These are phyloP conservation scores for Isichthys henryi DNA, from an alignment of 2,113 vertebrate genomes.

Conservation along the genomic window DNA sequence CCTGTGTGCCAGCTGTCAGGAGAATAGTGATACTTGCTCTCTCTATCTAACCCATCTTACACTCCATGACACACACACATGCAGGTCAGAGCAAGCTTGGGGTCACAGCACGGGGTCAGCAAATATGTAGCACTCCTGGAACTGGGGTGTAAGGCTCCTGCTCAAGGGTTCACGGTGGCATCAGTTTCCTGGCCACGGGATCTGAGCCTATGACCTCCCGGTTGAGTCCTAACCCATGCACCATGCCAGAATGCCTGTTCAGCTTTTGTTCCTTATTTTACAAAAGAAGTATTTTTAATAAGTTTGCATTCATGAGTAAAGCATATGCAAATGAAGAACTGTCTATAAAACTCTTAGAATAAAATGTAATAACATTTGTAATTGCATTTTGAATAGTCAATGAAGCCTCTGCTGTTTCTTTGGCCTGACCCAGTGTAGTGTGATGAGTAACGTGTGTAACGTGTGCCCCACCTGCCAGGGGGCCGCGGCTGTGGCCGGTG, in stretches of 20 bases:
- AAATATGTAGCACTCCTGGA: background rate
- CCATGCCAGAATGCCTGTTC: background rate
- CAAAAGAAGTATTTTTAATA: background rate
- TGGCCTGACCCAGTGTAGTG: background rate
- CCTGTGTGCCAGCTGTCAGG: background rate
- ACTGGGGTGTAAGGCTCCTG: background rate
- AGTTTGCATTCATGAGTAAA: background rate
- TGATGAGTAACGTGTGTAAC: background rate
- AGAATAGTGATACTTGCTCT: background rate
- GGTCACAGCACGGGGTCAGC: background rate
- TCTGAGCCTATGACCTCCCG: background rate
- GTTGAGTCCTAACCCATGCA: background rate
- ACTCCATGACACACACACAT: background rate
- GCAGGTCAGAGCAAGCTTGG: background rate
- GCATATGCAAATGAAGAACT: background rate
- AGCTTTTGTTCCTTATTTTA: background rate
- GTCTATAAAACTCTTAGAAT: background rate
- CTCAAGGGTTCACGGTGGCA: background rate
- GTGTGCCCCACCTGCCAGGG: constrained; percentile 57
- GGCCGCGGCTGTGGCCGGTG: constrained; percentile 82
- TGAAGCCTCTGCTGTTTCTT: background rate
- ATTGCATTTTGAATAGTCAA: background rate
- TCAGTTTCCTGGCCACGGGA: background rate
- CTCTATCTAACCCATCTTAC: background rate
- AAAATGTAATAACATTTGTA: background rate